These are phyloP conservation scores for Threskiornis aethiopicus DNA, from an alignment of 2,797 vertebrate species.

Conservation along the genomic window DNA sequence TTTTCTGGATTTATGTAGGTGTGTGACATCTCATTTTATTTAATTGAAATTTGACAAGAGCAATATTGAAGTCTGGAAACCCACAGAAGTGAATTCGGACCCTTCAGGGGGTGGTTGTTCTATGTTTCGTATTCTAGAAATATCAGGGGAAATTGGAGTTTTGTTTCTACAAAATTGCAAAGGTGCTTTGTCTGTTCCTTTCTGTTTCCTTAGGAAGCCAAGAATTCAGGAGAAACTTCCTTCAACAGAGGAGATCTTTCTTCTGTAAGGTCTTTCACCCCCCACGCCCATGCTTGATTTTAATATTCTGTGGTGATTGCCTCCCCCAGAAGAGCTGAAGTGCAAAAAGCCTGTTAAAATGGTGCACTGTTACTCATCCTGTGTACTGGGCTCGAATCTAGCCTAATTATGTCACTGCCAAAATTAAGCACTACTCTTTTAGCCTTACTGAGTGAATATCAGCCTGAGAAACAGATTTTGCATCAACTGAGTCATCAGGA, in stretches of 20 bases:
- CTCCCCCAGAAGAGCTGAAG: background rate
- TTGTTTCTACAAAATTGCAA: background rate
- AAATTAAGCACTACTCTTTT: constrained; percentile 52
- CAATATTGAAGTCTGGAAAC: background rate
- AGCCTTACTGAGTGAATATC: background rate
- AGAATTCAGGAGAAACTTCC: background rate
- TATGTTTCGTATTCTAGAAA: background rate
- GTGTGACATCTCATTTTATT: background rate
- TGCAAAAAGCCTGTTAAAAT: constrained; percentile 3
- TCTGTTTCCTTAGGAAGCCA: background rate
- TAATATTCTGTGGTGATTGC: background rate
- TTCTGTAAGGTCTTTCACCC: background rate
- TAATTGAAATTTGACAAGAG: background rate
- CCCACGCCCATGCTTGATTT: background rate
- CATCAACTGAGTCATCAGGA: constrained; percentile 49
- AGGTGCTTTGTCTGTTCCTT: background rate
- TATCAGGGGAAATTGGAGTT: background rate
- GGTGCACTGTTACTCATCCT: constrained; percentile 35
- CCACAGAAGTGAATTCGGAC: background rate
- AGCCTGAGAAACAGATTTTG: background rate
- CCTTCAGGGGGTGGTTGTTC: background rate
- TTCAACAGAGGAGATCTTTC: background rate
- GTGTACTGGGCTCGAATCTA: background rate
- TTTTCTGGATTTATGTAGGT: background rate
- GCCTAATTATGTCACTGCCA: constrained; percentile 32